Evolutionary conservation across 2,113 vertebrate genomes (phyloP).

Genomic region (Brachyhypopomus occidentalis): DNA sequence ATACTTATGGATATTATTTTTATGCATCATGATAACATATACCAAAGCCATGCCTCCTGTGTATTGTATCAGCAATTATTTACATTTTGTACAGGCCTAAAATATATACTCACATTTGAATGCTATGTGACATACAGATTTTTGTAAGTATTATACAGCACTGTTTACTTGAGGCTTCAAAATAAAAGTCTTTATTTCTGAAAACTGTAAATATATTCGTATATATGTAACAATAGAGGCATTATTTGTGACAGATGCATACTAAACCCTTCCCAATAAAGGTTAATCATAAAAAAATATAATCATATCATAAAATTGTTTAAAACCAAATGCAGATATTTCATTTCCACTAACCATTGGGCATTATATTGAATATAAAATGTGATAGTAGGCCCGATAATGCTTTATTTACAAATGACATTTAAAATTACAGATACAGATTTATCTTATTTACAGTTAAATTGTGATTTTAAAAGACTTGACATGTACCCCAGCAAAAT

Average conservation of each 20-base stretch:
- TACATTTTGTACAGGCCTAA: conserved; percentile 61
- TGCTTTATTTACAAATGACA: conserved; percentile 78
- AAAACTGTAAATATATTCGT: conserved; percentile 59
- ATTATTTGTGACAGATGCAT: conserved; percentile 28
- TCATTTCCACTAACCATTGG: conserved; percentile 56
- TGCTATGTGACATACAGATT: conserved; percentile 52
- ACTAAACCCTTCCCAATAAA: conserved; percentile 42
- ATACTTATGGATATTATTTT: conserved; percentile 35
- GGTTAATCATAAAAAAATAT: conserved; percentile 67
- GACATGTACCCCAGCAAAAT: conserved; percentile 57
- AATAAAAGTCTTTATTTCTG: conserved; percentile 57
- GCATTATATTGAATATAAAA: conserved; percentile 68
- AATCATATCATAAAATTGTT: conserved; percentile 57
- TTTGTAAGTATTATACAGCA: conserved; percentile 61
- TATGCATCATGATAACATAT: conserved; percentile 26
- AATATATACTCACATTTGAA: conserved; percentile 62
- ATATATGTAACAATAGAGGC: conserved; percentile 16
- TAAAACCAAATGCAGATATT: conserved; percentile 42
- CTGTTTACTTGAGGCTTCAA: conserved; percentile 64
- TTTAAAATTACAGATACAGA: conserved; percentile 75
- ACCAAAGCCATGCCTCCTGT: conserved; percentile 32
- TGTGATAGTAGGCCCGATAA: conserved; percentile 30
- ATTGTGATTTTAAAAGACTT: conserved; percentile 69
- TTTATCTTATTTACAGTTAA: conserved; percentile 80
- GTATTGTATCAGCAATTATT: conserved; percentile 56